A percentile compares a stretch with the other conserved stretches of the same genome.
Evolutionary conservation across 2,797 vertebrate species (phyloP).

Genomic region (Limnodromus scolopaceus): DNA sequence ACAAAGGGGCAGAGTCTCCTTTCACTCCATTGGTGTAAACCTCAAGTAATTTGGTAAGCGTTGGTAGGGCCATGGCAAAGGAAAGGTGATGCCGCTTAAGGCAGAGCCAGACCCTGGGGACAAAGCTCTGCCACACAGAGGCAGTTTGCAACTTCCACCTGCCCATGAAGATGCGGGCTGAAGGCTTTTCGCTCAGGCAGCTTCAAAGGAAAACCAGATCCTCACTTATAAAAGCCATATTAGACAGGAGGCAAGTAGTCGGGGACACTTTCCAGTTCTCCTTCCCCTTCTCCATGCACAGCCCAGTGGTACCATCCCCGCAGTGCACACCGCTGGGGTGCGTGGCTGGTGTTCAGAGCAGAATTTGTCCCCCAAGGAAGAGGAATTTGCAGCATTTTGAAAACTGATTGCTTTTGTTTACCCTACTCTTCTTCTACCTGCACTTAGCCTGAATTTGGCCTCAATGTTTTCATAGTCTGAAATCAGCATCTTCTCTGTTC

Average conservation of each 20-base stretch:
- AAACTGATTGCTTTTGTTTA: neutral
- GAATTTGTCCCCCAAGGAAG: neutral
- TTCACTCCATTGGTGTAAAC: neutral
- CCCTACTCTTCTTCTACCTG: neutral
- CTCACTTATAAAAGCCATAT: neutral
- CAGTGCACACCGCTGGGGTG: rapidly evolving
- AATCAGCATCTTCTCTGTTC: neutral
- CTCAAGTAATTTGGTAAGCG: neutral
- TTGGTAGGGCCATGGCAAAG: rapidly evolving
- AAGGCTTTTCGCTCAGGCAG: neutral
- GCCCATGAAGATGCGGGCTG: neutral
- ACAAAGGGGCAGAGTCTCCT: neutral
- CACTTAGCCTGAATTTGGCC: neutral
- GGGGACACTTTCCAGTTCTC: rapidly evolving
- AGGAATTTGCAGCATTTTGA: neutral
- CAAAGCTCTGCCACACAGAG: rapidly evolving
- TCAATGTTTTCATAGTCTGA: neutral
- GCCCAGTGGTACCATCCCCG: neutral
- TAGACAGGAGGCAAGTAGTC: neutral
- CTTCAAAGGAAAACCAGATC: neutral
- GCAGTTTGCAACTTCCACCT: neutral
- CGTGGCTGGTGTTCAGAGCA: rapidly evolving
- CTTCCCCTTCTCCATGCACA: neutral
- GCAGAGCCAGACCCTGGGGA: neutral
- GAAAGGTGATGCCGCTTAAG: neutral